Evolutionary conservation across 2,888 invertebrate genomes (phyloP).

Genomic region (Apamea anceps): DNA sequence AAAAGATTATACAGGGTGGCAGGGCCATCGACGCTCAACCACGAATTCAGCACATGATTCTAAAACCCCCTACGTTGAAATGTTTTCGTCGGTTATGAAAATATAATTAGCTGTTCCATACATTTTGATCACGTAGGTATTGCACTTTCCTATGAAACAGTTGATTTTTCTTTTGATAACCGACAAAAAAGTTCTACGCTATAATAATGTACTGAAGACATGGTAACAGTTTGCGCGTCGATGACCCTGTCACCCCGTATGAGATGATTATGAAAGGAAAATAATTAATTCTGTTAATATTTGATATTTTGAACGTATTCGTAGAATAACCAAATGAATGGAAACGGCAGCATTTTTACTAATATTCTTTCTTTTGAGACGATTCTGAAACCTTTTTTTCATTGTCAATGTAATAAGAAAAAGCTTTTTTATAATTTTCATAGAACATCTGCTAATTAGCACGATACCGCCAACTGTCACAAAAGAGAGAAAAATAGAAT

Average conservation of each 20-base stretch:
- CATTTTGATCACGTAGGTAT: too few species aligned
- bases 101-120: too few species aligned
- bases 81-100: too few species aligned
- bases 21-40: not conserved
- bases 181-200: not conserved
- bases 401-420: constrained; percentile 19
- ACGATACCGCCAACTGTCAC: constrained; percentile 69
- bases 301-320: not conserved
- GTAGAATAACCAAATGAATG: not conserved
- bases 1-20: not conserved
- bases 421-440: constrained; percentile 43
- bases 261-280: not conserved
- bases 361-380: constrained; percentile 7
- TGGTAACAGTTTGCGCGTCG: not conserved
- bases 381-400: constrained; percentile 2
- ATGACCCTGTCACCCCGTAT: not conserved
- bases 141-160: too few species aligned
- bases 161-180: not conserved
- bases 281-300: not conserved
- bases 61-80: too few species aligned
- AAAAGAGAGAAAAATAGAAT: constrained; percentile 68
- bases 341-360: not conserved
- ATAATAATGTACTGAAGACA: not conserved
- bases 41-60: too few species aligned
- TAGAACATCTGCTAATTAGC: constrained; percentile 66